These are phyloP conservation scores for Ctenochaetus hawaiiensis DNA, from an alignment of 2,797 vertebrate genomes.

Conservation along the genomic window DNA sequence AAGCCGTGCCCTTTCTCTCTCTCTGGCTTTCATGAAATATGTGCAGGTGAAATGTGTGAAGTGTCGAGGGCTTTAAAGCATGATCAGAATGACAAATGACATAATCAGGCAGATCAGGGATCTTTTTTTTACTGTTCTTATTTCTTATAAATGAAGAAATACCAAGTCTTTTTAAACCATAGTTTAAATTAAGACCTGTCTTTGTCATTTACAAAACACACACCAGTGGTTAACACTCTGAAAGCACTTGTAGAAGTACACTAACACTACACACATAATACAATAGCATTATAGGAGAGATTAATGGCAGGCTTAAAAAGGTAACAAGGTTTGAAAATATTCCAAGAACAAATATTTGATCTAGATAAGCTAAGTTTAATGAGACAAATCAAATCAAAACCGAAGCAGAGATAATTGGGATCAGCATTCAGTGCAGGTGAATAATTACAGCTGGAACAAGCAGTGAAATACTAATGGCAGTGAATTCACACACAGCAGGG, in stretches of 20 bases:
- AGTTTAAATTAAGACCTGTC: not conserved
- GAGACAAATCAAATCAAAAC: not conserved
- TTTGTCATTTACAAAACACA: conserved; percentile 5
- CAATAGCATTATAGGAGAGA: not conserved
- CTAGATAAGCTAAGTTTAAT: not conserved
- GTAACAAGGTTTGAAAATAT: not conserved
- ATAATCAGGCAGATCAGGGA: too few species aligned
- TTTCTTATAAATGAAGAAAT: too few species aligned
- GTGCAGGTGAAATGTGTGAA: too few species aligned
- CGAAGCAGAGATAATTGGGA: not conserved
- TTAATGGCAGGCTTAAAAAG: not conserved
- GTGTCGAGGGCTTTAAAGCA: too few species aligned
- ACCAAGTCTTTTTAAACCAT: too few species aligned
- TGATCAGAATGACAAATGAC: too few species aligned
- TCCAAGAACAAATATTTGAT: not conserved
- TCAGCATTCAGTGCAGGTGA: not conserved
- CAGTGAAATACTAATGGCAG: not conserved
- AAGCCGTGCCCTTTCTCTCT: too few species aligned
- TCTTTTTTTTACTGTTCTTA: too few species aligned
- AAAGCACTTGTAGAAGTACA: not conserved
- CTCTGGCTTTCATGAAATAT: too few species aligned
- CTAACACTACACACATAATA: not conserved
- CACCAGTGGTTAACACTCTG: not conserved
- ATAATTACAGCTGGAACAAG: not conserved
- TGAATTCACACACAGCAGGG: conserved; percentile 8